Base-by-base conservation (phyloP, 2,888 invertebrate species). In the Yponomeuta sedellus region DNA sequence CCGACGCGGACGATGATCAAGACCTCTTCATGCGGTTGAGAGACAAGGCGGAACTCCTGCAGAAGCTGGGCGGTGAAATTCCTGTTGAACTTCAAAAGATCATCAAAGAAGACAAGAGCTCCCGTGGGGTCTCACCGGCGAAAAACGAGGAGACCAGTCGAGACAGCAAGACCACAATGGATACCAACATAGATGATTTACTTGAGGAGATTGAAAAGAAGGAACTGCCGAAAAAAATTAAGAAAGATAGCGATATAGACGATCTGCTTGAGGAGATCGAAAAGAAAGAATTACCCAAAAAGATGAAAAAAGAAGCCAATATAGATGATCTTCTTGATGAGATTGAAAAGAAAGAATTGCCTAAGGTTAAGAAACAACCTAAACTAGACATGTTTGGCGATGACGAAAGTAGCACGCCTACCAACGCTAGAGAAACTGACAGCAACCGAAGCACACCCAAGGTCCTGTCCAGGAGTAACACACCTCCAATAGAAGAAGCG, bases 31-130 rank as follows among this genome's bases (percentile, higher is more conserved):
- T 79, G 67, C 80, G 77, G 72, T 72, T 93, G 56, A 91, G 89
- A 75, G 87, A 89, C 67, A 91, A 92, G 79, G 92, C 92, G 0
- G 88, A 86, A 71, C 71, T 92, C 39, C 74, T 93, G 67, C 91
- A 92, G 74, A 91, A 91, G 71, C 78, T 92, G 0, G 93, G 92
- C 0, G 92, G 92, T 0, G 90, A 92, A 72, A 72, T 92, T 68
- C 92, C 92, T 0, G 81, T 81, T 25, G 92, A 92, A 22, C 71
- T 92, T 10, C 85, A 89, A 71, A 82, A 87, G 69, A 87, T 92
- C 52, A 90, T 92, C 12, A 79, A 81, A 71, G 86, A 85, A 61
- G 85, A 84, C 66, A 74, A 76, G 0, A 72, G 67, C 16, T 82
- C 85, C 0, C 72, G 72, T 10, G 78, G 73, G 0, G 71, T 73